These are phyloP conservation scores for Otus sunia DNA, from an alignment of 2,113 vertebrate species.

Conservation along the genomic window DNA sequence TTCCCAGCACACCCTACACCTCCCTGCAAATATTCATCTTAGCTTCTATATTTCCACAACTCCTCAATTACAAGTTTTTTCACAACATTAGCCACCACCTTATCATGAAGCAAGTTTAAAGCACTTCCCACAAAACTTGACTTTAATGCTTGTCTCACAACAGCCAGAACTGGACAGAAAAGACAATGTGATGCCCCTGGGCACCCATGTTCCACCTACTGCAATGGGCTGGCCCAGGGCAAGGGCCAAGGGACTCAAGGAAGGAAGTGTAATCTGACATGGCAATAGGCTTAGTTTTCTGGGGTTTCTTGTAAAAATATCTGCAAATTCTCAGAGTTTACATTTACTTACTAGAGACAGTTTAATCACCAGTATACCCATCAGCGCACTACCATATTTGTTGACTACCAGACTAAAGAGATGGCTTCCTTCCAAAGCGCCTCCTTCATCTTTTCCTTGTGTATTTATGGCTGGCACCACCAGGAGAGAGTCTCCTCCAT, in stretches of 20 bases:
- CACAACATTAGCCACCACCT: not conserved
- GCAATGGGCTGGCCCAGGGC: not conserved
- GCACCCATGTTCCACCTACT: not conserved
- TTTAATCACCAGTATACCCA: not conserved
- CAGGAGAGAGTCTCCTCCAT: not conserved
- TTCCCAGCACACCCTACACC: not conserved
- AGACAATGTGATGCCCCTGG: fast-evolving
- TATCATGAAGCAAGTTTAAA: not conserved
- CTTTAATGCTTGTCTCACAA: not conserved
- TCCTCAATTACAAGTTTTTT: not conserved
- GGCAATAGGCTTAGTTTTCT: not conserved
- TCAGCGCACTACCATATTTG: not conserved
- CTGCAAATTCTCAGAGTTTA: not conserved
- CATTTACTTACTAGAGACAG: not conserved
- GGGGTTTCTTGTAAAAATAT: not conserved
- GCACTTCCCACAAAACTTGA: not conserved
- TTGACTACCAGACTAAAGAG: not conserved
- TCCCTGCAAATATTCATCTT: fast-evolving
- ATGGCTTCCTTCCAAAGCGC: not conserved
- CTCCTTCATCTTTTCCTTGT: not conserved
- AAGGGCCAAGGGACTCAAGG: not conserved
- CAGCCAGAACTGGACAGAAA: not conserved
- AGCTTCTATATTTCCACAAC: not conserved
- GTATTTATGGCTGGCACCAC: not conserved
- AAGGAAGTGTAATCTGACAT: not conserved